Conservation (phyloP, 1,140 invertebrate species). For the Bombus vancouverensis region DNA sequence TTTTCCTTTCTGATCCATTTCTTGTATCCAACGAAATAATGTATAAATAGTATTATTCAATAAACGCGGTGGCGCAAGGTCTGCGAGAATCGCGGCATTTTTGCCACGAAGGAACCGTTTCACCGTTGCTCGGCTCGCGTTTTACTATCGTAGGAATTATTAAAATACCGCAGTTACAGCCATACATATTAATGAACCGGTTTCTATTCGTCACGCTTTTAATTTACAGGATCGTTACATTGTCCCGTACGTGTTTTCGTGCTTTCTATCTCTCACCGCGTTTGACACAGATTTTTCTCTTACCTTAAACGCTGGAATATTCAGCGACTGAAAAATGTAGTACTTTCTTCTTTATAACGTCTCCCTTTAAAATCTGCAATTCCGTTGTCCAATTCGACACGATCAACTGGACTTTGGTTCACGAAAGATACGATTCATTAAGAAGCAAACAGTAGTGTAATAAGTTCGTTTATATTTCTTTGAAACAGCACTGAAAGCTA, state of each 20-base stretch:
- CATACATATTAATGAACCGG: conserved; percentile 39
- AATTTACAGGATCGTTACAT: conserved; percentile 29
- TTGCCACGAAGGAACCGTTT: conserved; percentile 12
- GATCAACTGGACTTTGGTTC: too few species aligned
- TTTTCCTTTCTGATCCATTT: too few species aligned
- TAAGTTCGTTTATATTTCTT: not conserved
- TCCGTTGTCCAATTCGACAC: not conserved
- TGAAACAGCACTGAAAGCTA: not conserved
- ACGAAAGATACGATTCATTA: not conserved
- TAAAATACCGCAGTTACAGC: conserved; percentile 17
- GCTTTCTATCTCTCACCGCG: conserved; percentile 12
- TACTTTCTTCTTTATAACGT: not conserved
- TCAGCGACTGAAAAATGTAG: not conserved
- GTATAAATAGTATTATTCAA: not conserved
- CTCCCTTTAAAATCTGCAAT: too few species aligned
- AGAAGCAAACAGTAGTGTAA: not conserved
- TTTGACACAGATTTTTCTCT: conserved; percentile 12
- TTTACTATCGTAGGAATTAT: conserved; percentile 14
- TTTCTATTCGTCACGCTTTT: conserved; percentile 36
- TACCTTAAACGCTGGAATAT: not conserved
- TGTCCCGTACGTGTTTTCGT: conserved; percentile 16
- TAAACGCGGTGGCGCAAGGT: not conserved
- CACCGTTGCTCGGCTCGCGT: not conserved
- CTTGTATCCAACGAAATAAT: not conserved
- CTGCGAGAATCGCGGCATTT: not conserved